Evolutionary conservation across 2,797 vertebrate genomes (phyloP).

Genomic region (Myotis findleyi): DNA sequence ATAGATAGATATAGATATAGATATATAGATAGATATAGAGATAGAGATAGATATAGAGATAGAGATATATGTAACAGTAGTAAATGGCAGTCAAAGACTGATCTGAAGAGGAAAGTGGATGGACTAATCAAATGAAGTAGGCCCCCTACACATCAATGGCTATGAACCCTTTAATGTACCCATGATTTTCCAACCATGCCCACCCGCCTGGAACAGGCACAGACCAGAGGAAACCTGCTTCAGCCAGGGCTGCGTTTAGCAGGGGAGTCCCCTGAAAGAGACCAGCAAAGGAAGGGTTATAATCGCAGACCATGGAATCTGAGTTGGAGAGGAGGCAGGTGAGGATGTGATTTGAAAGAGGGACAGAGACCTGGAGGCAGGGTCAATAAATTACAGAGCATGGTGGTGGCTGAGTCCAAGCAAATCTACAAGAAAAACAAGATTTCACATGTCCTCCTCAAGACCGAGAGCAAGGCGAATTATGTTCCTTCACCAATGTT

Average conservation of each 20-base stretch:
- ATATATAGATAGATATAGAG: too few relatives aligned
- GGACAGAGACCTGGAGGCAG: not conserved
- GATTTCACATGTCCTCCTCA: not conserved
- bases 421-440: not conserved
- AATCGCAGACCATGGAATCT: not conserved
- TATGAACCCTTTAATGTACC: rapidly evolving
- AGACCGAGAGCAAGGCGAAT: not conserved
- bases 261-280: not conserved
- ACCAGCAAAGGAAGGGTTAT: not conserved
- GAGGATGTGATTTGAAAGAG: not conserved
- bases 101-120: not conserved
- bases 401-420: not conserved
- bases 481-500: not conserved
- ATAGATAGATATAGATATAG: too few relatives aligned
- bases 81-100: not conserved
- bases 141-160: rapidly evolving
- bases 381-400: not conserved
- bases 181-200: not conserved
- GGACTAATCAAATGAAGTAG: not conserved
- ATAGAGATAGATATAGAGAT: too few relatives aligned
- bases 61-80: not conserved
- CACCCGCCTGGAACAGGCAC: not conserved
- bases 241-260: not conserved
- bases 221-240: not conserved
- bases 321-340: not conserved